Evolutionary conservation across 2,113 vertebrate species (phyloP).

Genomic region (Atlantisia rogersi): DNA sequence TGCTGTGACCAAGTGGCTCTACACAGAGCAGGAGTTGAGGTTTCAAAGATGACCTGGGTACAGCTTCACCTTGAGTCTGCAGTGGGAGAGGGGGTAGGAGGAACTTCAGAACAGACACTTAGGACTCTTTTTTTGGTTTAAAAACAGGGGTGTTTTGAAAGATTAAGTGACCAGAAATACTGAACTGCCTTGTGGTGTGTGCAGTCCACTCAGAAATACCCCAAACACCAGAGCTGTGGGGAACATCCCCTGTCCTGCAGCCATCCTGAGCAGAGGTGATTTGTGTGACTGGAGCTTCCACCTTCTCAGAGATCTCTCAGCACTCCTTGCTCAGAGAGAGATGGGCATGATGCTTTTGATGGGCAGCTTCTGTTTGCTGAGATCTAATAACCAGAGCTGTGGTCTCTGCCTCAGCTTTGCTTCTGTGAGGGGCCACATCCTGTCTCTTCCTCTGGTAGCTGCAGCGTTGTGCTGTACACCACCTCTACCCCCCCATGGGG

Average conservation of each 20-base stretch:
- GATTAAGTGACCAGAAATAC: background rate
- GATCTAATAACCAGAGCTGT: background rate
- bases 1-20: background rate
- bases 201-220: background rate
- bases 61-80: background rate
- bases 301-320: background rate
- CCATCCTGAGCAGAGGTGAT: background rate
- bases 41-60: background rate
- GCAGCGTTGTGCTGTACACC: accelerated
- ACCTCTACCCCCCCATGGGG: background rate
- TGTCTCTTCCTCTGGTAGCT: background rate
- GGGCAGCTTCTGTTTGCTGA: background rate
- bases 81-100: background rate
- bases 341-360: background rate
- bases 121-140: background rate
- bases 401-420: background rate
- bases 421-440: background rate
- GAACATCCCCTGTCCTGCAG: background rate
- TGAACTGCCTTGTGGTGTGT: background rate
- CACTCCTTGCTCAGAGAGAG: background rate
- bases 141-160: background rate
- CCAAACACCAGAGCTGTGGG: background rate
- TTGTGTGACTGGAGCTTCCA: background rate
- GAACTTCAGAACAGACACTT: background rate
- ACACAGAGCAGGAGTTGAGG: background rate